Evolutionary conservation across 2,113 vertebrate species (phyloP), one percentile per base, ranked within the genome.

Genomic region (Dicaeum eximium): DNA sequence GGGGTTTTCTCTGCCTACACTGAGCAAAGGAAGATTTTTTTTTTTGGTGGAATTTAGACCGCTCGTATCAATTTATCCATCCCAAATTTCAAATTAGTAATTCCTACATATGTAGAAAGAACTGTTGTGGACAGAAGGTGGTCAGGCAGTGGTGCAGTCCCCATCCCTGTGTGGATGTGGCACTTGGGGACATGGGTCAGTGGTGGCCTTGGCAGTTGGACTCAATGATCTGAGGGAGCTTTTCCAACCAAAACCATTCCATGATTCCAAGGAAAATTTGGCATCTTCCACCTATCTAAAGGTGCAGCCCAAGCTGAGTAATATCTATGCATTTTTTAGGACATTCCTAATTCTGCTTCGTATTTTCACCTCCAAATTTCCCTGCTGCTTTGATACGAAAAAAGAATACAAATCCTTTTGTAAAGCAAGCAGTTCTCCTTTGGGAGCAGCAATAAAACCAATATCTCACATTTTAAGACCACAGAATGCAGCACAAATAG

Each of bases 371-470:
- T 64, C 74, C 65, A 79, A 23, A 89, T 75, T 79, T 50, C 70
- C 61, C 72, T 42, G 33, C 51, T 84, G 51, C 74, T 90, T 85
- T 72, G 20, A 25, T 66, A 87, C 9, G 35, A 61, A 66, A 85
- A 45, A 45, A 81, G 19, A 88, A 71, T 8, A 51, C 14, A 85
- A 81, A 79, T 71, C 37, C 61, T 93, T 85, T 53, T 38, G 42
- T 38, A 56, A 64, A 81, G 44, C 45, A 60, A 92, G 77, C 78
- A 87, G 73, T 72, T 75, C 70, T 92, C 89, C 69, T 92, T 79
- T 42, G 86, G 84, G 93, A 94, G 86, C 80, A 75, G 84, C 82
- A 92, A 78, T 60, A 86, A 93, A 94, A 62, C 3, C 72, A 90
- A 51, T 15, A 58, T 74, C 80, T 90, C 51, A 25, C 47, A 60